Percentiles rank a stretch among this genome's conserved stretches.
These are phyloP conservation scores for Poecilobothrus nobilitatus DNA, from an alignment of 2,888 invertebrate genomes.

Conservation along the genomic window DNA sequence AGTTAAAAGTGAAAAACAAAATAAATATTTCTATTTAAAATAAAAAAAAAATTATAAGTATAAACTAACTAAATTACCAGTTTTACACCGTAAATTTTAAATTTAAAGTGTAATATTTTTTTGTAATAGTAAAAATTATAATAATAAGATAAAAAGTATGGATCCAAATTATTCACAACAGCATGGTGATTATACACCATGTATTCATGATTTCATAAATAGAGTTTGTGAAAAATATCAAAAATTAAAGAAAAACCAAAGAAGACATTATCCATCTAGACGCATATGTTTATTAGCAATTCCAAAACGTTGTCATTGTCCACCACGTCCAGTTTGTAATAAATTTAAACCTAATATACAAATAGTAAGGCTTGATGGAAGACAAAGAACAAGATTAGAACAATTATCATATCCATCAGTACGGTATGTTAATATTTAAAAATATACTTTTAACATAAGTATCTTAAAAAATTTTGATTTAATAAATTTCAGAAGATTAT, in stretches of 20 bases:
- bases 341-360: background rate
- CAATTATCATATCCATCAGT: constrained; percentile 34
- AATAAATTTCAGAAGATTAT: constrained; percentile 12
- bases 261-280: background rate
- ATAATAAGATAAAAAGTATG: no score
- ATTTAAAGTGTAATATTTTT: no score
- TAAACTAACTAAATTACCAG: no score
- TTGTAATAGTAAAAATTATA: no score
- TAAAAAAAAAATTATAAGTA: no score
- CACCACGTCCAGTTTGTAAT: background rate
- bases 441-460: background rate
- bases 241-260: background rate
- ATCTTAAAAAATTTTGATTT: no score
- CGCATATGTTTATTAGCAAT: background rate
- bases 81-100: no score
- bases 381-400: constrained; percentile 31
- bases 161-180: background rate
- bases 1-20: no score
- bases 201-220: background rate
- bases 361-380: background rate
- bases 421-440: constrained; percentile 22
- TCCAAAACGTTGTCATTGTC: background rate
- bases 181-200: background rate
- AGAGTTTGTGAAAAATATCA: background rate
- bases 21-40: no score